Base-by-base conservation (phyloP, 2,797 vertebrate species). In the Eospalax fontanierii region DNA sequence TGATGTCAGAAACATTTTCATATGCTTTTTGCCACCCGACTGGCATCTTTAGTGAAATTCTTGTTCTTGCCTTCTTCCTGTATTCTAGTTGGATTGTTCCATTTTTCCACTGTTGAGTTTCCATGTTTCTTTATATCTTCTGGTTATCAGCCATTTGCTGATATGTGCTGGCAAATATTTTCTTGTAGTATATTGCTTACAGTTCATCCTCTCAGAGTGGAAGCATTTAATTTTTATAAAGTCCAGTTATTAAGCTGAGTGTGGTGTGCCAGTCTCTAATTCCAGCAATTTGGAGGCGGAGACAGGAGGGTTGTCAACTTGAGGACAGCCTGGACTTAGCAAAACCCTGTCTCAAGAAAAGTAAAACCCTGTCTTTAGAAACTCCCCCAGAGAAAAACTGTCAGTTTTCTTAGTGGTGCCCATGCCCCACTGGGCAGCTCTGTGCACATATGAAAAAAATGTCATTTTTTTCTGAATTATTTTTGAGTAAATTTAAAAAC, bases 191-290 rank as follows among this genome's bases (percentile, higher is more conserved):
- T 73, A 15, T 73, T 73, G 1, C 19, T 70, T 74, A 66, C 70
- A 43, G 6, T 93, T 73, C 26, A 59, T 83, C 19, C n/a, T 88
- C 38, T 71, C 19, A 70, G n/a, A 28, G 35, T 71, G 71, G 11
- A 66, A 79, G 63, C 24, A 18, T 78, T 70, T 70, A 71, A 87
- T 93, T 91, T 91, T 33, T 16, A 22, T 74, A 38, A 91, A 74
- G 16, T 80, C 28, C 24, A 26, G 4, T 43, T 63, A 21, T 33
- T 82, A 65, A 82, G 38, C 15, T 82, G 14, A n/a, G 24, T 61
- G 35, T 82, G 28, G 35, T 40, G 35, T 78, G 22, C 2, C 15
- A 63, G 35, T 14, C 38, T 66, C 3, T 15, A 83, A 83, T n/a
- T 30, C 18, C 65, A 83, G 19, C 40, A 46, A 9, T 19, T 66